A percentile compares a stretch with the other conserved stretches of the same genome.
phyloP scores from a whole-genome alignment of 2,113 vertebrate genomes.

The Barnardius zonarius region DNA sequence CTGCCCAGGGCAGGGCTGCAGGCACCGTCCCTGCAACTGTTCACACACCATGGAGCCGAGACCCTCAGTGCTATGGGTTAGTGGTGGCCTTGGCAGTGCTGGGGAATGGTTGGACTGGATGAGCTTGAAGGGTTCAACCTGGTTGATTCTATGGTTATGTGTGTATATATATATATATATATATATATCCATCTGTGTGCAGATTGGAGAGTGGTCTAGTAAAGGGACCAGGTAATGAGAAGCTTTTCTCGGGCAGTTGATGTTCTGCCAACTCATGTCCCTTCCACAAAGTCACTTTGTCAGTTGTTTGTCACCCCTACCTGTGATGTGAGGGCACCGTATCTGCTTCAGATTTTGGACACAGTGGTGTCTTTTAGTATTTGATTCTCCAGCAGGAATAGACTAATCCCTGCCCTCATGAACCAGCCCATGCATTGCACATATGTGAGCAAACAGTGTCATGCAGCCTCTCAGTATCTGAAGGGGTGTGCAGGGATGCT shows the following conservation, averaged over 20 bases:
- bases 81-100: too few relatives aligned
- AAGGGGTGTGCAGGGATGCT: neutral
- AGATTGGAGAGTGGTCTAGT: neutral
- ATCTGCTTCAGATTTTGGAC: neutral
- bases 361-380: neutral
- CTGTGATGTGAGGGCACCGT: neutral
- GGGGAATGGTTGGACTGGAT: too few relatives aligned
- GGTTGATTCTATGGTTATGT: neutral
- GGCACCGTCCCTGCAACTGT: neutral
- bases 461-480: neutral
- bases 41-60: neutral
- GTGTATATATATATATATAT: accelerated
- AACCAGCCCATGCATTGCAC: neutral
- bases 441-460: neutral
- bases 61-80: neutral
- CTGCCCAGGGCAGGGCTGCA: neutral
- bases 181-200: neutral
- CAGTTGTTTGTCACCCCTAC: neutral
- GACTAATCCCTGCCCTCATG: neutral
- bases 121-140: neutral
- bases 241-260: neutral
- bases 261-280: accelerated
- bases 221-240: neutral
- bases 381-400: neutral
- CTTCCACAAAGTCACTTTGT: neutral